Conservation (phyloP, 1,140 invertebrate species). For the Camponotus pennsylvanicus region DNA sequence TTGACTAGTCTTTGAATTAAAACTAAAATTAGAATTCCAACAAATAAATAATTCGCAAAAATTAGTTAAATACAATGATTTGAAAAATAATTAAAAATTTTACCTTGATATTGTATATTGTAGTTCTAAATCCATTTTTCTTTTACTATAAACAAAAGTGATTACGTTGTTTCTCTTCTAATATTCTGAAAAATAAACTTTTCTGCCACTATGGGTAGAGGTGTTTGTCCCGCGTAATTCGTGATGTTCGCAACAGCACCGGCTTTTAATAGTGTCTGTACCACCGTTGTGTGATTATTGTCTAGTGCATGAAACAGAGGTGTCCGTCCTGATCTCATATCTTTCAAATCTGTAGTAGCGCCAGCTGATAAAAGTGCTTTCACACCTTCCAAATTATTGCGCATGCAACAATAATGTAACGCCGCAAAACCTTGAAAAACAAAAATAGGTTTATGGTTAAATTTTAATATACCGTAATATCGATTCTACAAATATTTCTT, state of each 20-base stretch:
- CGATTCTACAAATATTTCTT: background rate
- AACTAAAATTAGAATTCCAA: too few species aligned
- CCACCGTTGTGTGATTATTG: slow-evolving; percentile 60
- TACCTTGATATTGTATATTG: background rate
- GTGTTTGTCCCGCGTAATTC: slow-evolving; percentile 77
- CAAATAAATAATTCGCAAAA: too few species aligned
- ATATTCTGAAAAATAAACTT: slow-evolving; percentile 60
- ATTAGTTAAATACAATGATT: too few species aligned
- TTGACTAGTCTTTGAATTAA: too few species aligned
- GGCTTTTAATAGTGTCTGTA: slow-evolving; percentile 66
- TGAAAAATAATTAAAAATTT: too few species aligned
- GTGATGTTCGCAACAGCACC: slow-evolving; percentile 73
- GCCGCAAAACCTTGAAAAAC: slow-evolving; percentile 73
- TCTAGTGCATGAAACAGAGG: slow-evolving; percentile 81
- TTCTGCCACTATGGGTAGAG: slow-evolving; percentile 67
- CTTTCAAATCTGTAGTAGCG: slow-evolving; percentile 75
- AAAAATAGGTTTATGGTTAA: background rate
- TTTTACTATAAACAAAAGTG: background rate
- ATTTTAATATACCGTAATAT: background rate
- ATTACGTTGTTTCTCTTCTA: slow-evolving; percentile 49
- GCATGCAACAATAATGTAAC: slow-evolving; percentile 77
- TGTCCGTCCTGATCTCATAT: slow-evolving; percentile 79
- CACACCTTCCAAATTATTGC: slow-evolving; percentile 69
- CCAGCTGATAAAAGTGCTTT: slow-evolving; percentile 66
- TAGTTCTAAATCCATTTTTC: too few species aligned